Evolutionary conservation across 2,113 vertebrate species (phyloP).

Genomic region (Phoenicopterus ruber): DNA sequence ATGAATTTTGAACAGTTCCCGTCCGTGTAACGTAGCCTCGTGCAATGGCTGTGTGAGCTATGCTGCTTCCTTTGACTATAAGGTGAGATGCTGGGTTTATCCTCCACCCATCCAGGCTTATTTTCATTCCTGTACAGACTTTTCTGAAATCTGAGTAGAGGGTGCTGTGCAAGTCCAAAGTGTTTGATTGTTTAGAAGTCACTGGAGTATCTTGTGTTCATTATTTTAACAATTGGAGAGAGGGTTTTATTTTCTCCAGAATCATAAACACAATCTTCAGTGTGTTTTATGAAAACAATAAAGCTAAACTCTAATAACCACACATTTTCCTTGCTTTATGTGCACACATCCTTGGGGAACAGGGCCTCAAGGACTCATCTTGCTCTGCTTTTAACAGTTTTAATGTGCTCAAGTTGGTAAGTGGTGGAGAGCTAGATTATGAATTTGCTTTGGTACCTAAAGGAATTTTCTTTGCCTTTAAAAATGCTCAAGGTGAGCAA

Average conservation of each 20-base stretch:
- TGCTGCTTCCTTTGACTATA: not conserved
- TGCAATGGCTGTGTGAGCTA: not conserved
- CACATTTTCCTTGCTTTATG: conserved; percentile 66
- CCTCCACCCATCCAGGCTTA: not conserved
- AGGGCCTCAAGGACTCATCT: conserved; percentile 57
- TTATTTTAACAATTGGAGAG: conserved; percentile 61
- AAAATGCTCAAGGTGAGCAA: conserved; percentile 33
- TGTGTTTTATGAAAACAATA: conserved; percentile 71
- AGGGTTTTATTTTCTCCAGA: conserved; percentile 58
- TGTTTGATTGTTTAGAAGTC: conserved; percentile 56
- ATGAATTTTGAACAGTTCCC: not conserved
- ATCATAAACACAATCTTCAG: conserved; percentile 62
- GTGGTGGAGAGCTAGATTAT: not conserved
- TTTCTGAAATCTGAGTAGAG: not conserved
- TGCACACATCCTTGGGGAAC: conserved; percentile 52
- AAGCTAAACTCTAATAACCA: conserved; percentile 70
- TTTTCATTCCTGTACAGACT: not conserved
- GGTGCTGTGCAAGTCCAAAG: not conserved
- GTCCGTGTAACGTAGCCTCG: rapidly evolving
- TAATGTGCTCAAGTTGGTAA: conserved; percentile 20
- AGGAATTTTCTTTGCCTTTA: conserved; percentile 8
- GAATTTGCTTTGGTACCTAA: conserved; percentile 28
- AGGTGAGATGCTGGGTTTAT: not conserved
- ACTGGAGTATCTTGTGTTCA: conserved; percentile 39
- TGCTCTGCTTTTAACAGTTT: conserved; percentile 40